These are phyloP conservation scores for Triplophysa siluroides DNA, from an alignment of 2,113 vertebrate genomes.

Conservation along the genomic window DNA sequence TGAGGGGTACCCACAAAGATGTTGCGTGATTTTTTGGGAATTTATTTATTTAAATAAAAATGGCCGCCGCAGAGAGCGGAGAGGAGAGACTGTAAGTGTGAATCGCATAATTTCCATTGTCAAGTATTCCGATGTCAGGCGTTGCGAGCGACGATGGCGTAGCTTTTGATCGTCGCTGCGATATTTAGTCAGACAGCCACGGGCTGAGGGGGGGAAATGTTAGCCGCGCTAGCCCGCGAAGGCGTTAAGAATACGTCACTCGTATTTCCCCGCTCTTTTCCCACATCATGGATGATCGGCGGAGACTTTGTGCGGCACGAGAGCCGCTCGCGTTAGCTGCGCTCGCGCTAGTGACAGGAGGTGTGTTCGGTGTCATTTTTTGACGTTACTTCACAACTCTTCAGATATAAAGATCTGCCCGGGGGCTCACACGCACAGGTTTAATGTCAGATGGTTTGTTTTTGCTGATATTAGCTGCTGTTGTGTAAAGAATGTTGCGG, in stretches of 20 bases:
- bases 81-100: conserved; percentile 80
- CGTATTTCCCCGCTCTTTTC: conserved; percentile 65
- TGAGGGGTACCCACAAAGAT: conserved; percentile 72
- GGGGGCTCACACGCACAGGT: not conserved
- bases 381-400: conserved; percentile 56
- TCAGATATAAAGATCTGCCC: conserved; percentile 21
- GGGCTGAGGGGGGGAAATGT: conserved; percentile 65
- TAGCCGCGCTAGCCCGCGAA: conserved; percentile 69
- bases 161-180: conserved; percentile 62
- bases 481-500: not conserved
- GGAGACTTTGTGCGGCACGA: conserved; percentile 52
- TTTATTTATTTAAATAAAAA: conserved; percentile 87
- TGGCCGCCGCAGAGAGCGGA: conserved; percentile 83
- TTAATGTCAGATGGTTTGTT: conserved; percentile 8
- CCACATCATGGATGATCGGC: conserved; percentile 57
- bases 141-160: conserved; percentile 52
- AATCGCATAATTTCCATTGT: conserved; percentile 62
- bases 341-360: conserved; percentile 51
- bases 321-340: conserved; percentile 30
- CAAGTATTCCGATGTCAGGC: conserved; percentile 36
- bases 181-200: conserved; percentile 35
- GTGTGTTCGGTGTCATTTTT: conserved; percentile 59
- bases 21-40: conserved; percentile 78
- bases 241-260: conserved; percentile 78
- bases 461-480: not conserved